Evolutionary conservation across 2,888 invertebrate genomes (phyloP).

Genomic region (Caenorhabditis panamensis): DNA sequence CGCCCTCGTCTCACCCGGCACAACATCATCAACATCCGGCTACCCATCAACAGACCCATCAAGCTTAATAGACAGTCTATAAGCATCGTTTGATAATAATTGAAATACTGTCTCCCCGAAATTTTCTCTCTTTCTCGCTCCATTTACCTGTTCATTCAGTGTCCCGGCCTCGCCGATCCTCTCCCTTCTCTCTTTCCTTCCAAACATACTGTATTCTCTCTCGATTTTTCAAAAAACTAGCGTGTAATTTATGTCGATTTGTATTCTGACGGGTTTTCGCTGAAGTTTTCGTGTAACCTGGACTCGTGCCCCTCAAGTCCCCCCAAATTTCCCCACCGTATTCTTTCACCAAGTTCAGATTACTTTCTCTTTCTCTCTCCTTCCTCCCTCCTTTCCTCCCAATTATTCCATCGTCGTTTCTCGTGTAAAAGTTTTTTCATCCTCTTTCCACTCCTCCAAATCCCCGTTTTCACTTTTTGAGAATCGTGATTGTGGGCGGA

Average conservation of each 20-base stretch:
- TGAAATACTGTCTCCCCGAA: background rate
- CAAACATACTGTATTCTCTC: background rate
- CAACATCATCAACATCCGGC: conserved; percentile 26
- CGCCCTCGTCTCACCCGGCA: conserved; percentile 3
- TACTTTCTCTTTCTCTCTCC: conserved; percentile 1
- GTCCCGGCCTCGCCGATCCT: conserved; percentile 25
- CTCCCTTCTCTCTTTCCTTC: background rate
- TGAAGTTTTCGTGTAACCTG: conserved; percentile 41
- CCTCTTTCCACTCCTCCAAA: background rate
- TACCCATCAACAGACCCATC: conserved; percentile 17
- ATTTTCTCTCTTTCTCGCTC: conserved; percentile 6
- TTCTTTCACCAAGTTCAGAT: conserved; percentile 19
- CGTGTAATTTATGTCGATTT: conserved; percentile 60
- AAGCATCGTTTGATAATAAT: conserved; percentile 10
- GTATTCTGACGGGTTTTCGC: conserved; percentile 51
- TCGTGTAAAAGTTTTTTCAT: conserved; percentile 14
- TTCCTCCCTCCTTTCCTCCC: background rate
- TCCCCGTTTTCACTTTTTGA: conserved; percentile 5
- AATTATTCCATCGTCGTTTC: conserved; percentile 21
- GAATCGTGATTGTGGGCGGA: conserved; percentile 28
- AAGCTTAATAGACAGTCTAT: conserved; percentile 18
- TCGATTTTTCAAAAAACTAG: conserved; percentile 51
- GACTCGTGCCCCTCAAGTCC: background rate
- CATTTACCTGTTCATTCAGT: background rate
- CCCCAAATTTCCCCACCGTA: background rate